These are phyloP conservation scores for Halictus ligatus DNA, from an alignment of 2,888 invertebrate species.

Conservation along the genomic window DNA sequence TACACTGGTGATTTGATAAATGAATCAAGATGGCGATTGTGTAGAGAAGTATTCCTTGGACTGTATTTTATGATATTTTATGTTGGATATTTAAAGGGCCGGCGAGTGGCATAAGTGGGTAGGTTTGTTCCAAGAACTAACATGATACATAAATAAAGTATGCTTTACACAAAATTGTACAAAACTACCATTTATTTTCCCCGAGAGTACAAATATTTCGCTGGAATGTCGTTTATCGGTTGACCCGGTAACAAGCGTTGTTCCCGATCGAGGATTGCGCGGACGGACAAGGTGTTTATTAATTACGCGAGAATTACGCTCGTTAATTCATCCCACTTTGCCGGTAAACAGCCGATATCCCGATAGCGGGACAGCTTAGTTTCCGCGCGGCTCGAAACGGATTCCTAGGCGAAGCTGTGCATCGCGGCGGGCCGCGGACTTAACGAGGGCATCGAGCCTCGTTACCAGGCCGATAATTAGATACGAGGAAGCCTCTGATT, in stretches of 20 bases:
- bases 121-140: too few relatives aligned
- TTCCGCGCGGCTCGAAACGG: constrained; percentile 25
- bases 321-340: constrained; percentile 9
- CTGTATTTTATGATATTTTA: too few relatives aligned
- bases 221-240: neutral
- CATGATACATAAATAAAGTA: too few relatives aligned
- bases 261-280: neutral
- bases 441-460: constrained; percentile 52
- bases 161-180: too few relatives aligned
- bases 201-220: neutral
- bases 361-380: constrained; percentile 36
- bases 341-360: constrained; percentile 42
- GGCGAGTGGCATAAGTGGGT: too few relatives aligned
- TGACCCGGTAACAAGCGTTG: neutral
- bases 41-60: too few relatives aligned
- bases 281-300: neutral
- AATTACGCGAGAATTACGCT: constrained; percentile 12
- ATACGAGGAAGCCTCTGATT: constrained; percentile 40
- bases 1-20: too few relatives aligned
- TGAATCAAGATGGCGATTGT: too few relatives aligned
- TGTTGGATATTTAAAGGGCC: too few relatives aligned
- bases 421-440: constrained; percentile 22
- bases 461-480: constrained; percentile 59
- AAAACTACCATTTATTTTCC: neutral
- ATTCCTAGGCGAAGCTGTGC: constrained; percentile 23